Base-by-base conservation (phyloP, 2,113 vertebrate genomes). In the Apodemus sylvaticus region DNA sequence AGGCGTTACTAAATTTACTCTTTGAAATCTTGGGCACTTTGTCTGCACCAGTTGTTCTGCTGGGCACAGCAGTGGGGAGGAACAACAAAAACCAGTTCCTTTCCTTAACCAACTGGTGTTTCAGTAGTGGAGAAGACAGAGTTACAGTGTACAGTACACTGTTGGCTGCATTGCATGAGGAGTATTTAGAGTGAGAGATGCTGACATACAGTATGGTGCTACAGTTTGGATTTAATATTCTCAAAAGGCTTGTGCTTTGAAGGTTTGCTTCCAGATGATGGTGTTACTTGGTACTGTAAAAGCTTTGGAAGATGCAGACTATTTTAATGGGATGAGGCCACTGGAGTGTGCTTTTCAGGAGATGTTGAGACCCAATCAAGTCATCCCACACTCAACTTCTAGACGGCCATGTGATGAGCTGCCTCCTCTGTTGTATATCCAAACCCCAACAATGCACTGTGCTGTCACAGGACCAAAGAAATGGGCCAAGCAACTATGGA, bases 1-100 rank as follows among this genome's bases (percentile, higher is more conserved):
- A 58, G 36, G 36, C 85, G 86, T 51, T 73, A 68, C 42, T 94
- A 74, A 86, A 62, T 73, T 92, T 90, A 90, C 64, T 86, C 36
- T 94, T 93, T 36, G n/a, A 51, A 74, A 88, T 78, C 31, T 17
- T 73, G 62, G 94, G 55, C 70, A 42, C 22, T 90, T 85, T 85
- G 58, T 95, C 81, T 92, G 51, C 70, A 24, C 55, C 36, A 82
- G 68, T 39, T 78, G 66, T 91, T 82, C 93, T 92, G 8, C 10
- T n/a, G 73, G 93, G 91, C 71, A 42, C 2, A 73, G 34, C 19
- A 74, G 20, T 39, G 3, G 53, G 45, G 48, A 55, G 3, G 34
- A 13, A 9, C 68, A 83, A 64, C 48, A 87, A 88, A 86, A 53
- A 20, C 31, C 3, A 39, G 34, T 1, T 71, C 26, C 81, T 91